Evolutionary conservation across 2,113 vertebrate genomes (phyloP).

Genomic region (Petroica traversi): DNA sequence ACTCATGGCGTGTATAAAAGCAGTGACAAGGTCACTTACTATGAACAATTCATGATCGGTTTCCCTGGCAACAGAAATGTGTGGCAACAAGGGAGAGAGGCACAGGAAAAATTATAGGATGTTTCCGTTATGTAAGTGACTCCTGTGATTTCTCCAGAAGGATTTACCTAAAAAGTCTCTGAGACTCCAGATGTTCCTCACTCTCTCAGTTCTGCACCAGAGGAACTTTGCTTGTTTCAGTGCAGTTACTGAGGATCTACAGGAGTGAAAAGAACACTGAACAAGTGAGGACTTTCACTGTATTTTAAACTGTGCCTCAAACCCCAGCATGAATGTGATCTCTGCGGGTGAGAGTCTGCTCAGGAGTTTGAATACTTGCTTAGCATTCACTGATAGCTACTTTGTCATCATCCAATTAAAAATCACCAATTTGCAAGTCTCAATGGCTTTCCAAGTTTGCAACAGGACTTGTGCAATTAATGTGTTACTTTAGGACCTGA

Average conservation of each 20-base stretch:
- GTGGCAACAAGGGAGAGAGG: constrained; percentile 43
- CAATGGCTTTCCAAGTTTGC: not conserved
- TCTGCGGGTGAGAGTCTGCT: not conserved
- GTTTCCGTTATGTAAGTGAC: constrained; percentile 14
- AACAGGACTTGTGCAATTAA: not conserved
- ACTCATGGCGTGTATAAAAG: constrained; percentile 62
- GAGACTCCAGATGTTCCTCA: not conserved
- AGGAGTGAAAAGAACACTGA: not conserved
- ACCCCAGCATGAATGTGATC: not conserved
- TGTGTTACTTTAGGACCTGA: not conserved
- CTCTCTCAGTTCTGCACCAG: not conserved
- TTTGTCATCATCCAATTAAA: not conserved
- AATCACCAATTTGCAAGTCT: not conserved
- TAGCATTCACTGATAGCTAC: not conserved
- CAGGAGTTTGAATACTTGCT: not conserved
- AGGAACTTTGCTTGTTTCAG: not conserved
- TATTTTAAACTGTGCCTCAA: not conserved
- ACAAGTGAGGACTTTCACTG: not conserved
- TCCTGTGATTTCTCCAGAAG: not conserved
- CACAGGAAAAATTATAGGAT: constrained; percentile 43
- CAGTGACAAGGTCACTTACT: constrained; percentile 69
- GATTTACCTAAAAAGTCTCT: not conserved
- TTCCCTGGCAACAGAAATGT: constrained; percentile 68
- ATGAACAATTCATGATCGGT: constrained; percentile 67
- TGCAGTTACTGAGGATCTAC: not conserved